Evolutionary conservation across 2,888 invertebrate species (phyloP), one percentile per base, ranked within the genome.

Genomic region (Globia sparganii): DNA sequence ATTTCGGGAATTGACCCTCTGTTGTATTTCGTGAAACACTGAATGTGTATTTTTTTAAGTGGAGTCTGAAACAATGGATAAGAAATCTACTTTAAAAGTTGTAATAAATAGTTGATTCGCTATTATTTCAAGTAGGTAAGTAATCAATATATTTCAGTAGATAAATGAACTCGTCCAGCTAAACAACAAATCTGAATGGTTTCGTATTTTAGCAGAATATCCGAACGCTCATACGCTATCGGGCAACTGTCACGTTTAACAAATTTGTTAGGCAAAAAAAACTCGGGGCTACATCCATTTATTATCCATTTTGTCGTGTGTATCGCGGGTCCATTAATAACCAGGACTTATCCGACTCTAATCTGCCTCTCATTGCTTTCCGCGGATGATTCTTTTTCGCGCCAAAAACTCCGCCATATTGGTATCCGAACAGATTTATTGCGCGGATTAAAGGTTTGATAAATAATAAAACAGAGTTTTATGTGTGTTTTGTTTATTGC

Each of bases 311-410:
- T 91, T 92, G 93, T 93, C 93, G 92, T 93, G 94, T 95, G 94
- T 95, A 95, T 94, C 95, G 93, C 93, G 86, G 94, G 93, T 96
- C 96, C 96, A 96, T 96, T 96, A 96, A 96, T 96, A 96, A 96
- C 93, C 84, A 77, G 91, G 94, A 93, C 94, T 96, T 96, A 96
- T 95, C 96, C 95, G 87, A 87, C 90, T 92, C 95, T 96, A 96
- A 96, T 96, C 96, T 95, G 92, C 91, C 94, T 92, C 95, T 96
- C 96, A 95, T 96, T 96, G 95, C 95, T 94, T 96, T 96, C 96
- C 96, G 94, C 96, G 94, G 93, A 88, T 93, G 93, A 95, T 95
- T 95, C 94, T 96, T 96, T 96, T 94, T 86, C 93, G 94, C 95
- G 94, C 94, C 92, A 94, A 96, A 94, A 93, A 94, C 91, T 91